phyloP scores from a whole-genome alignment of 2,797 vertebrate genomes.

The Synaphobranchus kaupii region DNA sequence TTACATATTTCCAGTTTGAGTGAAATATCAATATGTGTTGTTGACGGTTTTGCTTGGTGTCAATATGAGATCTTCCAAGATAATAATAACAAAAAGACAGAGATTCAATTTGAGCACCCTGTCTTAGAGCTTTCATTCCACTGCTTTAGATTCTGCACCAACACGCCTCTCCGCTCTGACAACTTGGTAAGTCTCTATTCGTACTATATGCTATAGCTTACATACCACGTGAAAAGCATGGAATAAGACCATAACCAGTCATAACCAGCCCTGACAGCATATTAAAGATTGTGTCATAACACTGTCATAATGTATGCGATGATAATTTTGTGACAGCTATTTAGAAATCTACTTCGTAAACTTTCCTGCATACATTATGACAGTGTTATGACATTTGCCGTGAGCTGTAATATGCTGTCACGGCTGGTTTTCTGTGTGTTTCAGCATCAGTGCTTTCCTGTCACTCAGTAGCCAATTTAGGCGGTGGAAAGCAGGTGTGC shows the following conservation, averaged over 20 bases:
- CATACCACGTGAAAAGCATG: background rate
- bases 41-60: background rate
- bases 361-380: constrained; percentile 1
- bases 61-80: constrained; percentile 11
- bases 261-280: background rate
- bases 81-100: background rate
- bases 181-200: background rate
- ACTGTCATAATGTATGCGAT: background rate
- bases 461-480: background rate
- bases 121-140: background rate
- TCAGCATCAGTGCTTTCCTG: background rate
- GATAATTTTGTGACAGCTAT: background rate
- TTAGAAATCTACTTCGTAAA: background rate
- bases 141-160: background rate
- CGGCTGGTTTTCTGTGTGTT: background rate
- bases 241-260: background rate
- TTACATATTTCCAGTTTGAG: background rate
- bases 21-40: constrained; percentile 4
- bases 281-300: constrained; percentile 1
- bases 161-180: background rate
- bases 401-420: background rate
- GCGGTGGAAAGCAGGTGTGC: background rate
- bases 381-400: constrained; percentile 1
- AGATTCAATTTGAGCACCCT: background rate
- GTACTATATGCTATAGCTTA: background rate